These are phyloP conservation scores for Hypomecis punctinalis DNA, from an alignment of 2,888 invertebrate species.

Conservation along the genomic window DNA sequence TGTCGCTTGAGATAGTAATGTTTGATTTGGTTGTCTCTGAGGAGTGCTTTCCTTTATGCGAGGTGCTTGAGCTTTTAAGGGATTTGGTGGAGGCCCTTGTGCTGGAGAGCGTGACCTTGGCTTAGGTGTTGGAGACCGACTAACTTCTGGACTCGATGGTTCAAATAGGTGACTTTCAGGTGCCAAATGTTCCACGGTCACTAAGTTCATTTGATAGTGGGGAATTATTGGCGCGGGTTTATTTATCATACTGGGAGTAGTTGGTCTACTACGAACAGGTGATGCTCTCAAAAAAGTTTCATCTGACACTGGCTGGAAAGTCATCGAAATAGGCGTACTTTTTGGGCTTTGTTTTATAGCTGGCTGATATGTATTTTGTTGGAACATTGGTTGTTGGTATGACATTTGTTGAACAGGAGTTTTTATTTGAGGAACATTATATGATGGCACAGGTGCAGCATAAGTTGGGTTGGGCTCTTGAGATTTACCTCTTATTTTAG, in stretches of 20 bases:
- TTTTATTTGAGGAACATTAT: slow-evolving; percentile 53
- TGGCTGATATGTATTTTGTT: slow-evolving; percentile 51
- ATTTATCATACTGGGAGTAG: slow-evolving; percentile 89
- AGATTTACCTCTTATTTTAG: slow-evolving; percentile 65
- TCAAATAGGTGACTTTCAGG: slow-evolving; percentile 86
- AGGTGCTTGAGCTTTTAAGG: slow-evolving; percentile 87
- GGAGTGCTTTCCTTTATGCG: slow-evolving; percentile 82
- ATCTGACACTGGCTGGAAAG: slow-evolving; percentile 87
- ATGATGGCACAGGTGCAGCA: slow-evolving; percentile 40
- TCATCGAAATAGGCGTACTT: slow-evolving; percentile 83
- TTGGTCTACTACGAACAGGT: slow-evolving; percentile 83
- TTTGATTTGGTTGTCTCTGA: slow-evolving; percentile 70
- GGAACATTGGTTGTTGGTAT: slow-evolving; percentile 34
- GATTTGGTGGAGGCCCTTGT: slow-evolving; percentile 89
- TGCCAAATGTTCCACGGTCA: slow-evolving; percentile 87
- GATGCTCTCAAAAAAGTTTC: slow-evolving; percentile 82
- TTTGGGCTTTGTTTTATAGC: slow-evolving; percentile 74
- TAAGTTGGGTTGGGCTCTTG: slow-evolving; percentile 55
- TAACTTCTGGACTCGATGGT: slow-evolving; percentile 84
- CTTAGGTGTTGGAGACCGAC: slow-evolving; percentile 88
- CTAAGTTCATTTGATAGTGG: slow-evolving; percentile 91
- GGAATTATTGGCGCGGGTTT: slow-evolving; percentile 91
- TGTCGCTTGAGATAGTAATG: slow-evolving; percentile 64
- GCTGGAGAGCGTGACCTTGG: slow-evolving; percentile 88
- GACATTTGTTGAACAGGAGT: slow-evolving; percentile 46